These are phyloP conservation scores for Trididemnum clinides DNA, from an alignment of 23 tunicate species.

Conservation along the genomic window DNA sequence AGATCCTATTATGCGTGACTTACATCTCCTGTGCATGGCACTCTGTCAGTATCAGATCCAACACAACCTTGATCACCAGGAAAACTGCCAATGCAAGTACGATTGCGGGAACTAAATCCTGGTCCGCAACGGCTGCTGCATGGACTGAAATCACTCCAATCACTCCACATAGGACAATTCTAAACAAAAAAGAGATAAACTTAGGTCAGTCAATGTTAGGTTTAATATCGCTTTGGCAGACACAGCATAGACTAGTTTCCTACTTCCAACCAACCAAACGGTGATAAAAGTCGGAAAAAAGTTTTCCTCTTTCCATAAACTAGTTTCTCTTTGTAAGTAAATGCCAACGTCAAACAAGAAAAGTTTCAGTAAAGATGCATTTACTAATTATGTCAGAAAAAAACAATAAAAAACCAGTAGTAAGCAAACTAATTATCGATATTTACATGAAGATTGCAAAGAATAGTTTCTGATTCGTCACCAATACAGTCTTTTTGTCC, in stretches of 20 bases:
- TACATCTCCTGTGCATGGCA: conserved; percentile 49
- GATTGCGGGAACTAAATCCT: background rate
- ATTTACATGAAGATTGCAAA: background rate
- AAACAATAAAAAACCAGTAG: background rate
- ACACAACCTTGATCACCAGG: conserved; percentile 47
- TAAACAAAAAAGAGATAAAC: too few relatives aligned
- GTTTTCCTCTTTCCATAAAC: too few relatives aligned
- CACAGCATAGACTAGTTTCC: too few relatives aligned
- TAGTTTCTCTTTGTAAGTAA: too few relatives aligned
- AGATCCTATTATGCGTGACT: too few relatives aligned
- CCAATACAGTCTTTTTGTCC: conserved; percentile 49
- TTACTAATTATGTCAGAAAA: too few relatives aligned
- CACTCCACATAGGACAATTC: conserved; percentile 59
- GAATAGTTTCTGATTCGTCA: background rate
- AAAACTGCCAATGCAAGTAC: conserved; percentile 36
- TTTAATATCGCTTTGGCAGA: too few relatives aligned
- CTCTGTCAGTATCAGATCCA: conserved; percentile 11
- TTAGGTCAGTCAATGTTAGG: too few relatives aligned
- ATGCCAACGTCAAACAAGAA: too few relatives aligned
- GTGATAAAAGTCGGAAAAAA: too few relatives aligned
- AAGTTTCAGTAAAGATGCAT: too few relatives aligned
- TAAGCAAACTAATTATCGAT: background rate
- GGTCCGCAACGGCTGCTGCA: conserved; percentile 42
- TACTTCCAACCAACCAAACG: too few relatives aligned
- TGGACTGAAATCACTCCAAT: conserved; percentile 39